Evolutionary conservation across 2,888 invertebrate species (phyloP).

Genomic region (Sericinus montela): DNA sequence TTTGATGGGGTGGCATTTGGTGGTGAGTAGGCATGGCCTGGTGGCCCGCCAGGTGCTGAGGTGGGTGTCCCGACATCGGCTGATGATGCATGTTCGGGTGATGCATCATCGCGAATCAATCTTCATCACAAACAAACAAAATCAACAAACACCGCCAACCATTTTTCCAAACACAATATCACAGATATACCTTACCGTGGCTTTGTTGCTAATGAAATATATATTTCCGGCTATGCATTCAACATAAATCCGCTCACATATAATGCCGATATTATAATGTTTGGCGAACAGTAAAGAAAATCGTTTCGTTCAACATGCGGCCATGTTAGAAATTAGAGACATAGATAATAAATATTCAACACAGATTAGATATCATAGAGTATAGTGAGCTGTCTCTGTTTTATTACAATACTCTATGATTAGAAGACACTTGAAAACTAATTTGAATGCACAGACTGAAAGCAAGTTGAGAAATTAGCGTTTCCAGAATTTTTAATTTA

Average conservation of each 20-base stretch:
- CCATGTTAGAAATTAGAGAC: conserved; percentile 88
- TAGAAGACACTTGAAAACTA: too few species aligned
- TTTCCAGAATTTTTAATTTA: too few species aligned
- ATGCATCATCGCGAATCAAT: conserved; percentile 72
- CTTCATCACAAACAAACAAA: conserved; percentile 57
- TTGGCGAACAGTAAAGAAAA: conserved; percentile 92
- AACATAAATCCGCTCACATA: conserved; percentile 63
- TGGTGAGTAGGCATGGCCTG: conserved; percentile 77
- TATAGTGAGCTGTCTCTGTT: too few species aligned
- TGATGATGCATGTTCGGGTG: conserved; percentile 79
- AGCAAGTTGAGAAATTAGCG: too few species aligned
- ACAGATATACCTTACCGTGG: conserved; percentile 47
- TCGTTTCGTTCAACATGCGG: conserved; percentile 89
- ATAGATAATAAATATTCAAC: too few species aligned
- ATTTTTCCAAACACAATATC: conserved; percentile 47
- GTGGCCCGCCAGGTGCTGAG: conserved; percentile 69
- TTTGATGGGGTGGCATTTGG: conserved; percentile 81
- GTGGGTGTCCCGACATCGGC: conserved; percentile 74
- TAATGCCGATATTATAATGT: conserved; percentile 55
- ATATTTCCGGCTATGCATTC: conserved; percentile 47
- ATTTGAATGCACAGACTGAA: too few species aligned
- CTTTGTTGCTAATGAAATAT: conserved; percentile 42
- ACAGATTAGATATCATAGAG: too few species aligned
- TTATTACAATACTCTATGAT: too few species aligned
- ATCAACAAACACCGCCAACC: conserved; percentile 59